phyloP scores from a whole-genome alignment of 2,888 invertebrate species.

The Pelosia muscerda region DNA sequence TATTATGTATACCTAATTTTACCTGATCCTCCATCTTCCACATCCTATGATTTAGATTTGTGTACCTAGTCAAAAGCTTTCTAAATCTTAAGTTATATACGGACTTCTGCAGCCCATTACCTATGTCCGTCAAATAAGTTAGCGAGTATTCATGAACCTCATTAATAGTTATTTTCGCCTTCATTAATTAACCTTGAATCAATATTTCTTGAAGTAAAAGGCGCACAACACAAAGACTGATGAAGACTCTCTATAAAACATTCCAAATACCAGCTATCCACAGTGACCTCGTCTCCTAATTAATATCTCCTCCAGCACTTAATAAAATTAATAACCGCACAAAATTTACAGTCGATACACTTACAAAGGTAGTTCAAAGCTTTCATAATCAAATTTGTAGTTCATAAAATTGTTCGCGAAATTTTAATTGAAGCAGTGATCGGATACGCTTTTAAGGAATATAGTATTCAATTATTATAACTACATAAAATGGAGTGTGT shows the following conservation, averaged over 20 bases:
- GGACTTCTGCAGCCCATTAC: no score
- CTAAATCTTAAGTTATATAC: no score
- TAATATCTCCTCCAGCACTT: slow-evolving; percentile 42
- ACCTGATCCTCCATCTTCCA: no score
- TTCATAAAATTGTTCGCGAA: slow-evolving; percentile 50
- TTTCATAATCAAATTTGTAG: slow-evolving; percentile 51
- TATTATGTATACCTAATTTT: no score
- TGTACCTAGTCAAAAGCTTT: no score
- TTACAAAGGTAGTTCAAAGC: slow-evolving; percentile 43
- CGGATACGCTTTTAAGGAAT: slow-evolving; percentile 5
- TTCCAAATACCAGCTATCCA: slow-evolving; percentile 16
- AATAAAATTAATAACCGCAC: slow-evolving; percentile 48
- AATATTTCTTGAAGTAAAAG: no score
- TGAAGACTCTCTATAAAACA: slow-evolving; percentile 15
- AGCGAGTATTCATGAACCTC: no score
- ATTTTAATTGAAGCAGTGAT: slow-evolving; percentile 49
- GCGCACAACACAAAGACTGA: no score
- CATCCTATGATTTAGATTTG: no score
- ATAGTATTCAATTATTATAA: slow-evolving; percentile 12
- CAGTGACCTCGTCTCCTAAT: slow-evolving; percentile 27
- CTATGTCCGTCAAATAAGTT: no score
- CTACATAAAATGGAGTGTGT: slow-evolving; percentile 14
- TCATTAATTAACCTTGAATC: no score
- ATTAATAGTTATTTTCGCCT: no score
- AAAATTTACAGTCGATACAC: slow-evolving; percentile 48